Base-by-base conservation (phyloP, 2,113 vertebrate genomes). In the Poicephalus meyeri region DNA sequence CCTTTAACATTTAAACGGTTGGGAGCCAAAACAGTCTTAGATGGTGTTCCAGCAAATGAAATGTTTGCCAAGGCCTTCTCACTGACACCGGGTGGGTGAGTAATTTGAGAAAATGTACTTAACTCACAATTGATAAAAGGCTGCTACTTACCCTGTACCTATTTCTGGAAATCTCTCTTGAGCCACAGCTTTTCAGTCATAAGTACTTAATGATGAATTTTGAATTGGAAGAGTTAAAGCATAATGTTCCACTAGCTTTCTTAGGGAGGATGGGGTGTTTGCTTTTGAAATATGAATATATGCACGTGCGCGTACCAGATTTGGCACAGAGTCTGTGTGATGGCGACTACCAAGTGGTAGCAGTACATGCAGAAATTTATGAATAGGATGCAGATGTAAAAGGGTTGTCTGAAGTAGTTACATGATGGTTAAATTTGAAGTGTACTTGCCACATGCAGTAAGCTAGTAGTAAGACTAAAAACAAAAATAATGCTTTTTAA, bases 301-400 rank as follows among this genome's bases (percentile, higher is more conserved):
- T 1, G 15, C 8, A 13, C 0, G 0, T 19, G 11, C 9, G 26
- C 1, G 15, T 9, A 3, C 5, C 4, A 7, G 55, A 13, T 25
- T 9, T n/a, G 49, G 44, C 13, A 14, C 8, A 3, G 66, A 12
- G 16, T 3, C 2, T 2, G 6, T 16, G n/a, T 21, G 39, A 37
- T 6, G 8, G 11, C 1, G 0, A 55, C 29, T 33, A 29, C 33
- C 33, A 9, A 39, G 65, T 39, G 31, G 56, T 1, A 60, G 56
- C 17, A 33, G 33, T 18, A 15, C 1, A 11, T 33, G 7, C 6
- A 16, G 66, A 17, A 7, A 28, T 20, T 24, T 31, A 23, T 6
- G 58, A 39, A 4, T 24, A 41, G 65, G 11, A 24, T 0, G 2
- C 65, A 52, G 79, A 18, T 46, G 26, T 26, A 24, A 28, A 68